Evolutionary conservation across 2,888 invertebrate genomes (phyloP), one percentile per base, ranked within the genome.

Genomic region (Aspidiotus rigidus): DNA sequence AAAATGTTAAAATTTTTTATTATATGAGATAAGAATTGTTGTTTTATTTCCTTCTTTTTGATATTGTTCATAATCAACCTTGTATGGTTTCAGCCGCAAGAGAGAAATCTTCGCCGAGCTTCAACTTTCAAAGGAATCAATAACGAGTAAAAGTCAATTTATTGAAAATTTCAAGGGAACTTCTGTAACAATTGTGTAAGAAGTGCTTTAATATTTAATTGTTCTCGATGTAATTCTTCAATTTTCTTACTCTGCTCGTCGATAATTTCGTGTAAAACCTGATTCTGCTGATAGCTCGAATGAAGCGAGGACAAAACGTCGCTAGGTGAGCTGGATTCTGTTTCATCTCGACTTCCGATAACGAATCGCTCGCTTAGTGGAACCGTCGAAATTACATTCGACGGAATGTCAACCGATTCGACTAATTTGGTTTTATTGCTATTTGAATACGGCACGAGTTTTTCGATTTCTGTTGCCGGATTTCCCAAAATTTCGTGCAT

Each of bases 161-260:
- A 49, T 13, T n/a, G n/a, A 49, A 49, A 17, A 13, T 15, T 42
- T 60, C 40, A 67, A 3, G 60, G n/a, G 42, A 67, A 60, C 40
- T 67, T 67, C 13, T 67, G 57, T 44, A 67, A 15, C 13, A 67
- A 17, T 15, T 67, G 67, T 39, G 59, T 60, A 7, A 67, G 40
- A 10, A 67, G 53, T 15, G 59, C 49, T 60, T 67, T 67, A 53
- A 67, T 67, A 60, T 59, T 67, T 8, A 60, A 8, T 39, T 67
- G 67, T 15, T 67, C 67, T 15, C 60, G 60, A 59, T 67, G 67
- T n/a, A 67, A 7, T 53, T 60, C 59, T 15, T 67, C 59, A 13
- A 59, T 28, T n/a, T 17, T 28, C 49, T 67, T 67, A 5, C 60
- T 41, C 9, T 67, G 67, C 6, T 41, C 15, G 28, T 67, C 60